Percentiles rank a stretch among this genome's conserved stretches.
Conservation (phyloP, 1,140 invertebrate species). For the Lethocerus indicus region DNA sequence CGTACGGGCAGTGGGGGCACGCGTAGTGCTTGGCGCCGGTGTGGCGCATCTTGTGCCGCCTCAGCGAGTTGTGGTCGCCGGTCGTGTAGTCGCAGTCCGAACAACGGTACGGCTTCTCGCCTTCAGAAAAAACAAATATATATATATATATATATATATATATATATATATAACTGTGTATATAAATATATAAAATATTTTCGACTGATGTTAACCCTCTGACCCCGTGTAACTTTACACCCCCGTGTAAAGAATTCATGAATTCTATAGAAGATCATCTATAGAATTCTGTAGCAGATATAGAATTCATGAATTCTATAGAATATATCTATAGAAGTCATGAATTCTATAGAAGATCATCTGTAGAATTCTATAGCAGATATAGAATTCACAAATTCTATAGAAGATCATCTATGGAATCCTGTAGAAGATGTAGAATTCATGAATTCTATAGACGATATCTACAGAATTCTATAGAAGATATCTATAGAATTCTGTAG, state of each 20-base stretch:
- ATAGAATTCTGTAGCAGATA: neutral
- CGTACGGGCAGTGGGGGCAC: slow-evolving; percentile 27
- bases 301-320: neutral
- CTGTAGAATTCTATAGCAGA: too few relatives aligned
- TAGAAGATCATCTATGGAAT: neutral
- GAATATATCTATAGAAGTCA: too few relatives aligned
- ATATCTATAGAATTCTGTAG: too few relatives aligned
- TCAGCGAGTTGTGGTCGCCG: slow-evolving; percentile 63
- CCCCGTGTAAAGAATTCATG: neutral
- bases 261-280: neutral
- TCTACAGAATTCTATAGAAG: too few relatives aligned
- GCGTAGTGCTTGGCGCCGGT: slow-evolving; percentile 15
- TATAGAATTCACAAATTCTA: too few relatives aligned
- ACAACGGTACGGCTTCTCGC: slow-evolving; percentile 69
- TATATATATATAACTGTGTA: too few relatives aligned
- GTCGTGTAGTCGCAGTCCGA: slow-evolving; percentile 54
- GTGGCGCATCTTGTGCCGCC: slow-evolving; percentile 51
- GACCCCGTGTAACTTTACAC: neutral
- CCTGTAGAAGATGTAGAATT: too few relatives aligned
- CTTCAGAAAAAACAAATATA: slow-evolving; percentile 23
- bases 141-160: neutral
- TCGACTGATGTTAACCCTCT: neutral
- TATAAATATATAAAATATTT: slow-evolving; percentile 5
- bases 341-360: too few relatives aligned
- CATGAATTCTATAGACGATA: too few relatives aligned